Percentiles rank a stretch among this genome's conserved stretches.
phyloP scores from a whole-genome alignment of 1,140 invertebrate genomes.

The Drosophila teissieri region DNA sequence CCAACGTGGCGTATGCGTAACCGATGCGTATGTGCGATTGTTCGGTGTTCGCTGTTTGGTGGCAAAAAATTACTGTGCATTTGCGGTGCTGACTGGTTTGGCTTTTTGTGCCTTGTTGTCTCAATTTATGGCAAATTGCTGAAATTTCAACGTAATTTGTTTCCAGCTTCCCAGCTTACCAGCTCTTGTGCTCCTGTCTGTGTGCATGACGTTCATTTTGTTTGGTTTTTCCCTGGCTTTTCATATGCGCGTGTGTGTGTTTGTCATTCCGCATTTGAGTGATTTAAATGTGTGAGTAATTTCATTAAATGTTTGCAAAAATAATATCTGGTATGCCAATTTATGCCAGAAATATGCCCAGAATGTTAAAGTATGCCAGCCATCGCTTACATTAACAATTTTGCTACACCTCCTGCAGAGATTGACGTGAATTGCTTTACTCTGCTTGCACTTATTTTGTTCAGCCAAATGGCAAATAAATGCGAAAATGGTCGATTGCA shows the following conservation, averaged over 20 bases:
- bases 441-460: not conserved
- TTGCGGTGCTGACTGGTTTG: slow-evolving; percentile 71
- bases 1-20: slow-evolving; percentile 66
- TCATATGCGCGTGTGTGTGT: slow-evolving; percentile 27
- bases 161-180: slow-evolving; percentile 23
- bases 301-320: slow-evolving; percentile 69
- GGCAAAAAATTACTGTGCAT: slow-evolving; percentile 80
- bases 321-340: slow-evolving; percentile 62
- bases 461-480: not conserved
- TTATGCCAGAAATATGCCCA: slow-evolving; percentile 75
- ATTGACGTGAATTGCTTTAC: slow-evolving; percentile 19
- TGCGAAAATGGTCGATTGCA: not conserved
- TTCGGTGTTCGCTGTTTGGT: slow-evolving; percentile 50
- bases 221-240: slow-evolving; percentile 58
- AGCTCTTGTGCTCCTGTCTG: slow-evolving; percentile 15
- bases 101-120: slow-evolving; percentile 81
- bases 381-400: slow-evolving; percentile 14
- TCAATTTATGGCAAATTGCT: slow-evolving; percentile 83
- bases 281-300: slow-evolving; percentile 68
- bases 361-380: slow-evolving; percentile 61
- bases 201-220: slow-evolving; percentile 29
- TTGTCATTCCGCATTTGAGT: slow-evolving; percentile 62
- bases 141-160: slow-evolving; percentile 80
- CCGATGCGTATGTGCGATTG: slow-evolving; percentile 39
- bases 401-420: slow-evolving; percentile 12